Conservation (phyloP, 2,113 vertebrate genomes). For the Ptyas mucosa region DNA sequence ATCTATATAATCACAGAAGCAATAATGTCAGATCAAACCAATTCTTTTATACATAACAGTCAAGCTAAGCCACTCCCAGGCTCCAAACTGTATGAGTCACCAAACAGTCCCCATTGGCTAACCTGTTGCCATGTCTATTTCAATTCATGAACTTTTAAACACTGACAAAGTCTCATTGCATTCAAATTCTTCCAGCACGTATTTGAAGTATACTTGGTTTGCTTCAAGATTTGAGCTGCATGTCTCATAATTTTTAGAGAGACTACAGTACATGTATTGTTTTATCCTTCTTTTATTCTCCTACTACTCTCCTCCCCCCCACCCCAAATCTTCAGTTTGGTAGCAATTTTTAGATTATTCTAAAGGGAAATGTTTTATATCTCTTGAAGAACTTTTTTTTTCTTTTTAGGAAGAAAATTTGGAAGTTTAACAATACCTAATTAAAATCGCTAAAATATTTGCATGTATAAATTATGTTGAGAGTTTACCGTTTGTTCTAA, state of each 20-base stretch:
- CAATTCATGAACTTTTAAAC: too few species aligned
- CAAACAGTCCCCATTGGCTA: too few species aligned
- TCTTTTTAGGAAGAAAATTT: background rate
- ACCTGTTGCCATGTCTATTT: too few species aligned
- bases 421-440: background rate
- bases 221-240: background rate
- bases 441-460: background rate
- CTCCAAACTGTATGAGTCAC: too few species aligned
- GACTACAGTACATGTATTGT: too few species aligned
- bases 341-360: background rate
- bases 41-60: too few species aligned
- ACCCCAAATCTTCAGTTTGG: background rate
- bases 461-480: background rate
- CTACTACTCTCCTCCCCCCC: too few species aligned
- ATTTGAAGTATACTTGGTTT: background rate
- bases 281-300: too few species aligned
- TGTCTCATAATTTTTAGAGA: too few species aligned
- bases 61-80: too few species aligned
- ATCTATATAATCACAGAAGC: too few species aligned
- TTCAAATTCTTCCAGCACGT: background rate
- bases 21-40: too few species aligned
- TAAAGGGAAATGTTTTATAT: background rate
- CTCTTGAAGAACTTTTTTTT: background rate
- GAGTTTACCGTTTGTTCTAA: background rate
- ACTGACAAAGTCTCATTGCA: background rate